Conservation (phyloP, 2,113 vertebrate genomes). For the Myrmecobius fasciatus region DNA sequence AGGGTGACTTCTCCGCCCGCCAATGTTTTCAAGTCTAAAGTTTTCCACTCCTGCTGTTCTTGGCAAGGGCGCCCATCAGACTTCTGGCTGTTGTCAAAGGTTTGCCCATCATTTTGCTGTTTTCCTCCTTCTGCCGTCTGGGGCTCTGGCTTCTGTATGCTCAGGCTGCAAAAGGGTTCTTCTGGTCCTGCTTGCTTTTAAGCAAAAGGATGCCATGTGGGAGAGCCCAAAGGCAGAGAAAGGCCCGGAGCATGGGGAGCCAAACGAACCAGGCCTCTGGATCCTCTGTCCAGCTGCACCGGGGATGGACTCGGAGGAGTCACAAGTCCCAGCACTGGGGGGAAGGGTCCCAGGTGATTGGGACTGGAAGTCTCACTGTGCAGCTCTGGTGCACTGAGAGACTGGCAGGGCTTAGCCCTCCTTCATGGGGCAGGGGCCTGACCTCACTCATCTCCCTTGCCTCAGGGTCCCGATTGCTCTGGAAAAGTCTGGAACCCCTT, state of each 20-base stretch:
- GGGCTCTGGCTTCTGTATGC: not conserved
- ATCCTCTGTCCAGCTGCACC: not conserved
- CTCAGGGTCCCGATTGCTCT: not conserved
- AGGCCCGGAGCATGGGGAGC: not conserved
- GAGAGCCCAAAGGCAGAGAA: not conserved
- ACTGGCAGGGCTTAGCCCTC: too few species aligned
- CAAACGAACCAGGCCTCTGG: not conserved
- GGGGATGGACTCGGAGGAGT: not conserved
- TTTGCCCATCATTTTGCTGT: slow-evolving; percentile 31
- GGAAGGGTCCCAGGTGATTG: not conserved
- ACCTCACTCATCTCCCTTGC: not conserved
- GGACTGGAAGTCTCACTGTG: not conserved
- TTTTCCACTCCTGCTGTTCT: slow-evolving; percentile 49
- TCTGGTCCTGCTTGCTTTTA: not conserved
- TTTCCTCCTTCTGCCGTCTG: slow-evolving; percentile 31
- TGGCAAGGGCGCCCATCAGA: slow-evolving; percentile 51
- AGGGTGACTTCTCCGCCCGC: slow-evolving; percentile 63
- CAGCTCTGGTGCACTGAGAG: not conserved
- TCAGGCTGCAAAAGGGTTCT: not conserved
- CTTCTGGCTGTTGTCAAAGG: slow-evolving; percentile 53
- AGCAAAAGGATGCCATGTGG: not conserved
- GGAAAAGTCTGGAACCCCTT: not conserved
- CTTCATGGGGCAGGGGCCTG: too few species aligned
- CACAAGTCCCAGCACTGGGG: not conserved
- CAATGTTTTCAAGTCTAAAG: slow-evolving; percentile 55